Base-by-base conservation (phyloP, 2,113 vertebrate genomes). In the Glaucomys volans region DNA sequence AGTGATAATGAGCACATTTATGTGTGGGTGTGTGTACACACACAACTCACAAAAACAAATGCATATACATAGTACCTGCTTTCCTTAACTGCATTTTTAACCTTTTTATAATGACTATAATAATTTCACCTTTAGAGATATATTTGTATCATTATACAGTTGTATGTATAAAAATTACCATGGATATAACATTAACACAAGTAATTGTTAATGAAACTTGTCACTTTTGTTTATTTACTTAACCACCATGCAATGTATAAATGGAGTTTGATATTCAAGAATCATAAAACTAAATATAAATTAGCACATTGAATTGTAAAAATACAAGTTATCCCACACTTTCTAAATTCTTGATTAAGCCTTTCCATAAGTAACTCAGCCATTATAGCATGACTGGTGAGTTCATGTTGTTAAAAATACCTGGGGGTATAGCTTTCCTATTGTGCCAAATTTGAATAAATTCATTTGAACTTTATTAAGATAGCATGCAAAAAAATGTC, bases 151-250 rank as follows among this genome's bases (percentile, higher is more conserved):
- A 35, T 71, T 77, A 83, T 72, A 72, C 11, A 87, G 32, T 76
- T 79, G 40, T 62, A 83, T 40, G 0, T 77, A 35, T 32, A 84
- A 91, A 82, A 95, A 28, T 77, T 82, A 22, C 26, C 64, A 50
- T 87, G 17, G 32, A 5, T 82, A 52, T 24, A 82, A 11, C 24
- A 52, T 86, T 77, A 86, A 20, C 59, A 90, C 20, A 81, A 59
- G 40, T 18, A 72, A 26, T 57, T 57, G 87, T 74, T 72, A 91
- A 44, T 54, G 20, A 79, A 90, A 12, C n/a, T 22, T 89, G 52
- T 72, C 24, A 92, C 24, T 80, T 92, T 80, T 42, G 8, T 76
- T 87, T 81, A 72, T 89, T 94, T 85, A 69, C 26, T 91, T 93
- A 76, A 79, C 64, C 24, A n/a, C 67, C 8, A 84, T 12, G 18